Base-by-base conservation (phyloP, 2,797 vertebrate genomes). In the Bufotes viridis region DNA sequence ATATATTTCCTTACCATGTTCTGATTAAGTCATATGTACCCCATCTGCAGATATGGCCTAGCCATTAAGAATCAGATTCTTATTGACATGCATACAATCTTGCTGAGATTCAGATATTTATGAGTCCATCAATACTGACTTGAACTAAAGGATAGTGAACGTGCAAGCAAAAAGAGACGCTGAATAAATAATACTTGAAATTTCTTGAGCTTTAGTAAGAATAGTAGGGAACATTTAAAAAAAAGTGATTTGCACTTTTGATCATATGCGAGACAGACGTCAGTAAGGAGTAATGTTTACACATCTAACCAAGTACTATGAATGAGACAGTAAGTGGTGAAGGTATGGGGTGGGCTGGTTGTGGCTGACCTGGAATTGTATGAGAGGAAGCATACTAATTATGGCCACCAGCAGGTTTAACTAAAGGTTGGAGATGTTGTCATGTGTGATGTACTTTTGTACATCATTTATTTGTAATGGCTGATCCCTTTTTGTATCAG, bases 121-220 rank as follows among this genome's bases (percentile, higher is more conserved):
- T 17, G 57, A 63, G 22, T 53, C 34, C 42, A 63, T 78, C 67
- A 65, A 29, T 60, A 55, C 20, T 8, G 18, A 78, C 84, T 67
- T 87, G 51, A 83, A 82, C 22, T 57, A 57, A 69, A 84, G 34
- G 88, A 94, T 92, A 90, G 93, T 92, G 93, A 91, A 91, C 88
- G 86, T 89, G 92, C 92, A 94, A 91, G 92, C 93, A 94, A 93
- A 93, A 93, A 93, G 74, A 92, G 57, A 60, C 20, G 93, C 91
- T 93, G 93, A 93, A 90, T 90, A 92, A 93, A 92, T 93, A 93
- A 93, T 94, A 94, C 93, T 95, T 95, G 94, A 95, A 95, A 91
- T 94, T 94, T 94, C 92, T 95, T 95, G 93, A 95, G 92, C 93
- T 94, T 29, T 93, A 93, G 93, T 94, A 93, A 20, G 49, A 92